Base-by-base conservation (phyloP, 2,797 vertebrate species). In the Phylloscopus collybita region DNA sequence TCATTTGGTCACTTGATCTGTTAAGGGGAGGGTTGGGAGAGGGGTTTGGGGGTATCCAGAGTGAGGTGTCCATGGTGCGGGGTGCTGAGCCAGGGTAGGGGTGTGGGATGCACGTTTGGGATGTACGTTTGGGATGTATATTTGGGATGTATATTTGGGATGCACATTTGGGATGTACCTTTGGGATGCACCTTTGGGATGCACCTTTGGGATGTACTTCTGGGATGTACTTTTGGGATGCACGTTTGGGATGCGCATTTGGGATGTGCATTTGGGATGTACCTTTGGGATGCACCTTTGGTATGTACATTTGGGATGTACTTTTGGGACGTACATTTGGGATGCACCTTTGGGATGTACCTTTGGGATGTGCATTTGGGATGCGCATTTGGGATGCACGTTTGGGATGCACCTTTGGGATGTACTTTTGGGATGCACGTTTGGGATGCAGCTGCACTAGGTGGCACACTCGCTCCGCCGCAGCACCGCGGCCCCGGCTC, bases 1-100 rank as follows among this genome's bases (percentile, higher is more conserved):
- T 96, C 72, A 72, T 54, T 40, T 95, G 92, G 59, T 94, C 95
- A 13, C 95, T 97, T 53, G 75, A 16, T 97, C 91, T 95, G 2
- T 91, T 86, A 14, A 49, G 38, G 21, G 34, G 34, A 34, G 34
- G 27, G 4, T 12, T 4, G 53, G 32, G 30, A 26, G 30, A 40
- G 19, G 36, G 15, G 2, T 18, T 38, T 44, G 26, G 40, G 23
- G 20, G 6, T 17, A 5, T 7, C 30, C 2, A 1, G 47, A 32
- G 2, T 16, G 54, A 26, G 53, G 11, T 8, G 11, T n/a, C 0
- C 19, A 6, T n/a, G 54, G 54, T 49, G 25, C 0, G 5, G 53
- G 80, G 6, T 65, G 60, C 11, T 4, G 27, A 20, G 8, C 1
- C 6, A 5, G 19, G 32, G 38, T 40, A 38, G 38, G 40, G 40